Evolutionary conservation across 2,888 invertebrate genomes (phyloP).

Genomic region (Isoperla grammatica): DNA sequence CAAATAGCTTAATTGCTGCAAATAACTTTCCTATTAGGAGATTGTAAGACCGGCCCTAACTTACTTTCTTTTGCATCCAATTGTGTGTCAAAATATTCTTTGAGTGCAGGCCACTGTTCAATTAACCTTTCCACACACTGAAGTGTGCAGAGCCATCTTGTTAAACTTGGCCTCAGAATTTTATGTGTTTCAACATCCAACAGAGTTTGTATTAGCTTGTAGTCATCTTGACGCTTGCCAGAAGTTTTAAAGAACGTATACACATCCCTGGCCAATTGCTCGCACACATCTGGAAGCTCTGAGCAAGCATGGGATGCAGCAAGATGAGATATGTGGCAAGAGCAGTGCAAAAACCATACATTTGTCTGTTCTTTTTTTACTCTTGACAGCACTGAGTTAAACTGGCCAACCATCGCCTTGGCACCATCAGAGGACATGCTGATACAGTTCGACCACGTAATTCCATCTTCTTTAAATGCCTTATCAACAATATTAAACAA

Average conservation of each 20-base stretch:
- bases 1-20: too few species aligned
- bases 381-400: neutral
- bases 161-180: neutral
- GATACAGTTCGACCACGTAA: too few species aligned
- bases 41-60: too few species aligned
- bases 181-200: neutral
- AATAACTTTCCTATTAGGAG: too few species aligned
- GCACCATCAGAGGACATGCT: neutral
- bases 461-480: too few species aligned
- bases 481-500: too few species aligned
- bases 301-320: conserved; percentile 11
- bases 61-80: neutral
- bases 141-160: neutral
- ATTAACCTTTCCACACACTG: conserved; percentile 10
- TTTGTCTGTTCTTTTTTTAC: conserved; percentile 4
- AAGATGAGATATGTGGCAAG: neutral
- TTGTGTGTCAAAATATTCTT: neutral
- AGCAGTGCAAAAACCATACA: neutral
- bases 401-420: neutral
- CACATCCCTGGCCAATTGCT: conserved; percentile 5
- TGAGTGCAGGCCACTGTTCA: conserved; percentile 15
- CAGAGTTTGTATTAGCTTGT: neutral
- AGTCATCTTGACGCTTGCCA: conserved; percentile 4
- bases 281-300: conserved; percentile 4
- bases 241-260: conserved; percentile 1